Conservation (phyloP, 2,888 invertebrate species). For the Orchesellides sinensis region DNA sequence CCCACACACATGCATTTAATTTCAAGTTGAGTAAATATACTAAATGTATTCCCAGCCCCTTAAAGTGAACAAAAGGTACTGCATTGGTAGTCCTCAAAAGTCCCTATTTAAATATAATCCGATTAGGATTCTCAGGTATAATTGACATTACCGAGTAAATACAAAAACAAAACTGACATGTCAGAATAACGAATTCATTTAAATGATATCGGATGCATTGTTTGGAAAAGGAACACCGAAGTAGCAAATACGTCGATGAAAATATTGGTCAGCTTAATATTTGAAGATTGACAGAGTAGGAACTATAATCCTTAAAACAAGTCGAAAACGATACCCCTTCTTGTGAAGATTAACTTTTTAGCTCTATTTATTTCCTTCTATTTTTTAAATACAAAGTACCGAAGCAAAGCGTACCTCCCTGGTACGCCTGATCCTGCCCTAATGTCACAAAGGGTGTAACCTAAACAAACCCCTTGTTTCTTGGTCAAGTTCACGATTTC, state of each 20-base stretch:
- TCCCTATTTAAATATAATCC: conserved; percentile 39
- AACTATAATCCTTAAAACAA: conserved; percentile 54
- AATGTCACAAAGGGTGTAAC: conserved; percentile 75
- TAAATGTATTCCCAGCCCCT: conserved; percentile 36
- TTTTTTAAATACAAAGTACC: conserved; percentile 65
- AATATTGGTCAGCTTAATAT: too few relatives aligned
- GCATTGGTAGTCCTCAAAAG: conserved; percentile 26
- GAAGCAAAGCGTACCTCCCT: conserved; percentile 68
- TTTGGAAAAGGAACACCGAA: too few relatives aligned
- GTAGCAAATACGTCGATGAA: too few relatives aligned
- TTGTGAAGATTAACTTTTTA: conserved; percentile 68
- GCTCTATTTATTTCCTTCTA: conserved; percentile 18
- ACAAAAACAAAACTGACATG: conserved; percentile 24
- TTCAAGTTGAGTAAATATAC: conserved; percentile 21
- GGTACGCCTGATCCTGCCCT: conserved; percentile 73
- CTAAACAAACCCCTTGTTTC: conserved; percentile 72
- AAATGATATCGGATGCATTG: too few relatives aligned
- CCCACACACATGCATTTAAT: conserved; percentile 26
- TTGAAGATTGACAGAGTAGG: conserved; percentile 44
- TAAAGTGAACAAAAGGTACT: background rate
- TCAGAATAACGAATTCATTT: conserved; percentile 26
- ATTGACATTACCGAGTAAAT: background rate
- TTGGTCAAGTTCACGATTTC: conserved; percentile 70
- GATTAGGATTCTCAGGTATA: conserved; percentile 46
- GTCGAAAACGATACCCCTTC: conserved; percentile 56